phyloP scores from a whole-genome alignment of 2,113 vertebrate species.

The Acanthochromis polyacanthus region DNA sequence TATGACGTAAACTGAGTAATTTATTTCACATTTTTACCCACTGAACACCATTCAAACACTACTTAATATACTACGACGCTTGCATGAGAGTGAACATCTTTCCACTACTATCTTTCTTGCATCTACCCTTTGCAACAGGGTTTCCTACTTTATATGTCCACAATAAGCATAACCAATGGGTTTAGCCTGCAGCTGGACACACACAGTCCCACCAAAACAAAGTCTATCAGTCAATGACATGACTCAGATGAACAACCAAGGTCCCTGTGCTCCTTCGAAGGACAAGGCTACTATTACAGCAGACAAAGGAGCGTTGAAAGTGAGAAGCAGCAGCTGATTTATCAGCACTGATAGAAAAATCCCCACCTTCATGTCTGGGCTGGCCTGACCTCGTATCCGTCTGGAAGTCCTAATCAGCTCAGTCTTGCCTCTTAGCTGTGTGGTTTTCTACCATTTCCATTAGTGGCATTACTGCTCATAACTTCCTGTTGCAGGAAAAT shows the following conservation, averaged over 20 bases:
- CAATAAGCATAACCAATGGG: constrained; percentile 33
- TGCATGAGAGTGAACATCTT: neutral
- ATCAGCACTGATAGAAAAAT: constrained; percentile 33
- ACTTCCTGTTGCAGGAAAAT: too few species aligned
- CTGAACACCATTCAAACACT: too few species aligned
- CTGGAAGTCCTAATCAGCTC: neutral
- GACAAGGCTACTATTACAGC: constrained; percentile 51
- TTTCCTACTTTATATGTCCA: neutral
- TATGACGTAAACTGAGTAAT: neutral
- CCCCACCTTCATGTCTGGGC: constrained; percentile 15
- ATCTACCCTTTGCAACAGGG: constrained; percentile 24
- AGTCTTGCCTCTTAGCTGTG: neutral
- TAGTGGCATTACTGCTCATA: too few species aligned
- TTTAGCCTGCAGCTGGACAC: constrained; percentile 20
- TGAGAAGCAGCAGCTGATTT: constrained; percentile 15
- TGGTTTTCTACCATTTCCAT: neutral
- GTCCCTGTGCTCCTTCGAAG: constrained; percentile 42
- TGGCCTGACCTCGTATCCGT: constrained; percentile 4
- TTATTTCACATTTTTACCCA: neutral
- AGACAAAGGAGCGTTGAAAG: constrained; percentile 44
- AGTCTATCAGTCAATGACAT: constrained; percentile 51
- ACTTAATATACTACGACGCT: neutral
- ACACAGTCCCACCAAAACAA: constrained; percentile 4
- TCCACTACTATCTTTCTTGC: constrained; percentile 13
- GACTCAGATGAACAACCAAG: constrained; percentile 40